phyloP scores from a whole-genome alignment of 1,140 invertebrate species.

The Bombus polaris region DNA sequence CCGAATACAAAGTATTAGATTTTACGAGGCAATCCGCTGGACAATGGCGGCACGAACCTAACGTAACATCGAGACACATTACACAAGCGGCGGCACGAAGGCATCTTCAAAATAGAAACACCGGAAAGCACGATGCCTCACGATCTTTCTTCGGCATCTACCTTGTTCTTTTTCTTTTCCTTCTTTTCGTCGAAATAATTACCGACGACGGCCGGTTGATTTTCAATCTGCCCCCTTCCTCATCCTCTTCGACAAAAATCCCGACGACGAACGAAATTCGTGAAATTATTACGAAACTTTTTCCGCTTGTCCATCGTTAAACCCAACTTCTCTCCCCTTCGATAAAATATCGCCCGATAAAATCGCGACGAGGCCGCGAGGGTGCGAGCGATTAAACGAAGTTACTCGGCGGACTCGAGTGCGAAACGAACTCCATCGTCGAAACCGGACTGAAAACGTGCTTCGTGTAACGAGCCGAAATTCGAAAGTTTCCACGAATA shows the following conservation, averaged over 20 bases:
- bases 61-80: conserved; percentile 16
- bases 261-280: conserved; percentile 8
- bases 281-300: conserved; percentile 25
- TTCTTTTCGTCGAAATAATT: conserved; percentile 13
- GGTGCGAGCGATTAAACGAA: conserved; percentile 36
- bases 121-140: not conserved
- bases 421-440: conserved; percentile 12
- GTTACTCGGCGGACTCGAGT: conserved; percentile 17
- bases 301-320: conserved; percentile 15
- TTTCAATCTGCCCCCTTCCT: not conserved
- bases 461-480: conserved; percentile 20
- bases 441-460: not conserved
- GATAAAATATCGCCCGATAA: conserved; percentile 35
- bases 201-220: not conserved
- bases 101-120: conserved; percentile 36
- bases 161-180: not conserved
- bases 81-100: not conserved
- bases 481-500: not conserved
- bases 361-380: conserved; percentile 31
- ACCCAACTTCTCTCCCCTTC: not conserved
- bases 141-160: not conserved
- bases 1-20: conserved; percentile 63
- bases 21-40: conserved; percentile 61
- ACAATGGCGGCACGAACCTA: conserved; percentile 50
- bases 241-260: not conserved